A percentile compares a stretch with the other conserved stretches of the same genome.
Conservation (phyloP, 37 sponge, comb jelly and placozoan species). For the Chondrilla cf. caribensis region DNA sequence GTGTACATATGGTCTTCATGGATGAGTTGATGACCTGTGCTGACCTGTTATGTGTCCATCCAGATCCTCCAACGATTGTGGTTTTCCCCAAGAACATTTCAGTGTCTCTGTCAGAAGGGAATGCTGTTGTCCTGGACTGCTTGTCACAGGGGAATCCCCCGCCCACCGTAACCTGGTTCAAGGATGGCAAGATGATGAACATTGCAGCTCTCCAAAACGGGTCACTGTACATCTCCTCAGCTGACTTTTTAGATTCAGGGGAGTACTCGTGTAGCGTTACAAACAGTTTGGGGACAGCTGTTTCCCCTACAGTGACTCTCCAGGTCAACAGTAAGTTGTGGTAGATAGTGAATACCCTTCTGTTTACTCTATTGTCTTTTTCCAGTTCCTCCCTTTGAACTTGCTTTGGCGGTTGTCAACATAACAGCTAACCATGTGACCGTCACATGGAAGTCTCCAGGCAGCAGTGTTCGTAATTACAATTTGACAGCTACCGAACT, state of each 20-base stretch:
- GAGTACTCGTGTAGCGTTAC: not conserved
- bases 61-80: too few relatives aligned
- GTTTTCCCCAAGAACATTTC: too few relatives aligned
- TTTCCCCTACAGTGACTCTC: too few relatives aligned
- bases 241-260: not conserved
- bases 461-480: not conserved
- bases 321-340: too few relatives aligned
- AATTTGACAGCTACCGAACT: not conserved
- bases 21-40: too few relatives aligned
- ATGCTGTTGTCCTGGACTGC: not conserved
- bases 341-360: too few relatives aligned
- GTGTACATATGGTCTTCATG: too few relatives aligned
- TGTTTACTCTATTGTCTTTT: not conserved
- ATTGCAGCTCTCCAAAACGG: not conserved
- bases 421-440: not conserved
- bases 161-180: not conserved
- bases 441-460: not conserved
- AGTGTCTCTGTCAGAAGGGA: too few relatives aligned
- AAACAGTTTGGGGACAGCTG: not conserved
- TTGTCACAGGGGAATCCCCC: slow-evolving; percentile 4
- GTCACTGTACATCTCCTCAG: not conserved
- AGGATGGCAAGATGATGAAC: not conserved
- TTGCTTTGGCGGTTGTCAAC: not conserved
- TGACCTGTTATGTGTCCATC: too few relatives aligned
- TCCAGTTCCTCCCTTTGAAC: not conserved